Base-by-base conservation (phyloP, 2,888 invertebrate genomes). In the Idaea aversata region DNA sequence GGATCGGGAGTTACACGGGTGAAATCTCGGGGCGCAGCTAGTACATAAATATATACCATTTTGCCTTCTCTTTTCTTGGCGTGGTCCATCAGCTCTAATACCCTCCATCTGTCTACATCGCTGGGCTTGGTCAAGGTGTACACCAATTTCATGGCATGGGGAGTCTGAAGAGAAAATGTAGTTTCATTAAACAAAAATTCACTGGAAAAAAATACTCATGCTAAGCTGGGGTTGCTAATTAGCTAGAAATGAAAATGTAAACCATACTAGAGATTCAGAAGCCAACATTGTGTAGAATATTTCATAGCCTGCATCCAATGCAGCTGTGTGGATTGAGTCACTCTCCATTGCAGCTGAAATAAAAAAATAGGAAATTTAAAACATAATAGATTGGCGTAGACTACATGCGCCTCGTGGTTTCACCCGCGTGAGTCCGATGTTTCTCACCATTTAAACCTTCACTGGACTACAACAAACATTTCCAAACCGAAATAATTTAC, bases 91-190 rank as follows among this genome's bases (percentile, higher is more conserved):
- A 93, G 69, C 70, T 88, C 88, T 5, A 86, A 59, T 7, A 91
- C 93, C 71, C 87, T 85, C 58, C 76, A 79, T 67, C 93, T 85
- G 1, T 88, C 90, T 5, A 93, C 91, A 80, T 93, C 91, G 63
- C 77, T 73, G 34, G 93, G 91, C 71, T 92, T 93, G 34, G 91
- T 93, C 72, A 93, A 75, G 6, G 84, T 90, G 68, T 93, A 93
- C 0, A 93, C 83, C 36, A 93, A 77, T 74, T 91, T 93, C 64
- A 90, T 78, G n/a, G 82, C 85, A 79, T 88, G 85, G 0, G 81
- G 78, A 35, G 88, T 85, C 93, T 93, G 79, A 61, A 88, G 15
- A 58, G n/a, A 57, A 58, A 58, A 58, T 3, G 15, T 6, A 58
- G 58, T 15, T 58, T 13, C 7, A 34, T 25, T 7, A 35, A 61